Percentiles rank a stretch among this genome's conserved stretches.
phyloP scores from a whole-genome alignment of 2,888 invertebrate genomes.

The Ganaspis brasiliensis region DNA sequence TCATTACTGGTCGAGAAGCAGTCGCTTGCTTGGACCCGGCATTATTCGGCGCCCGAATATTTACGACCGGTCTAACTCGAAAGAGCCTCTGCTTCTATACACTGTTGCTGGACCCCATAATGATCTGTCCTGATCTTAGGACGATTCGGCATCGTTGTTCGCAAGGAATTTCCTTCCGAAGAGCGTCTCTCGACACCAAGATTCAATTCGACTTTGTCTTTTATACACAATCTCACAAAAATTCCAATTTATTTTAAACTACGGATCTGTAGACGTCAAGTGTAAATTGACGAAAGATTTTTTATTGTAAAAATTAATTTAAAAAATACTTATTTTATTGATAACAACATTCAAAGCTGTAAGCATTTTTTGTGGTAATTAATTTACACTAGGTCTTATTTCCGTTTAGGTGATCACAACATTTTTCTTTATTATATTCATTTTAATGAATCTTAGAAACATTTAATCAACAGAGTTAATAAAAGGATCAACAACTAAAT shows the following conservation, averaged over 20 bases:
- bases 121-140: slow-evolving; percentile 76
- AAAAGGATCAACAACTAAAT: too few relatives aligned
- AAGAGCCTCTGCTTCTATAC: slow-evolving; percentile 63
- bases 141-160: slow-evolving; percentile 68
- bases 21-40: slow-evolving; percentile 71
- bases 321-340: too few relatives aligned
- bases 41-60: slow-evolving; percentile 79
- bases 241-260: not conserved
- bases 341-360: too few relatives aligned
- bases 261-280: too few relatives aligned
- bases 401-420: too few relatives aligned
- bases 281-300: too few relatives aligned
- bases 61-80: slow-evolving; percentile 75
- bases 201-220: slow-evolving; percentile 14
- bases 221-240: slow-evolving; percentile 1
- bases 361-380: too few relatives aligned
- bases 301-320: too few relatives aligned
- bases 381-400: too few relatives aligned
- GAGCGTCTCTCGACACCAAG: slow-evolving; percentile 54
- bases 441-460: too few relatives aligned
- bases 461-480: too few relatives aligned
- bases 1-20: slow-evolving; percentile 79
- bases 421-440: too few relatives aligned
- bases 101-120: slow-evolving; percentile 73
- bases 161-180: slow-evolving; percentile 71